A percentile compares a stretch with the other conserved stretches of the same genome.
phyloP scores from a whole-genome alignment of 2,113 vertebrate species.

The Pluvialis apricaria region DNA sequence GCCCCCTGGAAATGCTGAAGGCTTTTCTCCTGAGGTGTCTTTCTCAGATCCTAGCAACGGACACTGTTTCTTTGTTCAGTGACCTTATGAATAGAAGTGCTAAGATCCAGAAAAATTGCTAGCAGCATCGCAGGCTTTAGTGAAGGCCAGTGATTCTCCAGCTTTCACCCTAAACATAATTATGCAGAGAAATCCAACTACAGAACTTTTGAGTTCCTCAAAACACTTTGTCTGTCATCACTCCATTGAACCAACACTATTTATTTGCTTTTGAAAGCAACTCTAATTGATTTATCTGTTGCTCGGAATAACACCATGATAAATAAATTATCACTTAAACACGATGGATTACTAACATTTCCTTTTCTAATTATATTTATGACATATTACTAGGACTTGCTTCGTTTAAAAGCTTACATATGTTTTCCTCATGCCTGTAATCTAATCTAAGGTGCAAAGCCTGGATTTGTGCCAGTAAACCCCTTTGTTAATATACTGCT shows the following conservation, averaged over 20 bases:
- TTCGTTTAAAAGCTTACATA: constrained; percentile 56
- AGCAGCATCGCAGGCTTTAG: neutral
- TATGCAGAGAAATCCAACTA: neutral
- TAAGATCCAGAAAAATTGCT: neutral
- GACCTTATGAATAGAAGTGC: neutral
- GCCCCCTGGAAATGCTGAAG: constrained; percentile 14
- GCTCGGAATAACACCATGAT: constrained; percentile 62
- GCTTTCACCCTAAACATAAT: neutral
- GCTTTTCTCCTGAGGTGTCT: constrained; percentile 6
- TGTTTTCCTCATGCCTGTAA: constrained; percentile 59
- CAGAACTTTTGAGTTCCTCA: neutral
- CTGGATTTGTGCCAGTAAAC: constrained; percentile 47
- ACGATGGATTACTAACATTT: constrained; percentile 38
- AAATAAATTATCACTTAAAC: constrained; percentile 74
- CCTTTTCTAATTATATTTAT: constrained; percentile 65
- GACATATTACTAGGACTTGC: constrained; percentile 44
- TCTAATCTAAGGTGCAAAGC: constrained; percentile 70
- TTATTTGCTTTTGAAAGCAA: constrained; percentile 19
- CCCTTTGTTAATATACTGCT: constrained; percentile 25
- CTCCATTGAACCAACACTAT: constrained; percentile 6
- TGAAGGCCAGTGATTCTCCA: neutral
- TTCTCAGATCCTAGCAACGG: neutral
- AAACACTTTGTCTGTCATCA: constrained; percentile 16
- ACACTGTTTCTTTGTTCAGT: constrained; percentile 4
- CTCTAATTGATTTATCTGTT: constrained; percentile 73